phyloP scores from a whole-genome alignment of 2,797 vertebrate genomes.

The Malurus leucopterus region DNA sequence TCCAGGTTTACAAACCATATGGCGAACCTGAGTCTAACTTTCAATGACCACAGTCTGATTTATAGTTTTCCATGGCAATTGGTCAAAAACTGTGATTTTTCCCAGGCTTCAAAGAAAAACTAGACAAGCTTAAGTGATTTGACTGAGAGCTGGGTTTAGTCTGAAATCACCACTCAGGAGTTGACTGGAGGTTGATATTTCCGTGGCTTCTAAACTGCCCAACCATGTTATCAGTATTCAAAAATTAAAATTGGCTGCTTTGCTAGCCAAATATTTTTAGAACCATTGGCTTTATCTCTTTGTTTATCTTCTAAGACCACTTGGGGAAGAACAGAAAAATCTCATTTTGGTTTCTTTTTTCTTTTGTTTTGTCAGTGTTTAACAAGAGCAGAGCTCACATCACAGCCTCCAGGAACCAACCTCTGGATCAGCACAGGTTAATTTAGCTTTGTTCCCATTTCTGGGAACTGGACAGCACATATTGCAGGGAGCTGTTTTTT shows the following conservation, averaged over 20 bases:
- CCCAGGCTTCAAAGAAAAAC: conserved; percentile 30
- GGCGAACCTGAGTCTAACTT: conserved; percentile 39
- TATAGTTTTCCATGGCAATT: conserved; percentile 35
- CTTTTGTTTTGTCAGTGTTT: not conserved
- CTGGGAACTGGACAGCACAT: not conserved
- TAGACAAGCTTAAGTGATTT: conserved; percentile 33
- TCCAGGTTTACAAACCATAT: conserved; percentile 54
- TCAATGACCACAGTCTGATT: conserved; percentile 45
- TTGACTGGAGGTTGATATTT: not conserved
- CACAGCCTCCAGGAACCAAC: not conserved
- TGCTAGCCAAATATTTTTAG: not conserved
- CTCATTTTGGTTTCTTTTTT: not conserved
- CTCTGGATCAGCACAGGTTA: not conserved
- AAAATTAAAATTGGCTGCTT: not conserved
- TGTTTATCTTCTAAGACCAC: not conserved
- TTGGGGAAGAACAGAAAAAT: not conserved
- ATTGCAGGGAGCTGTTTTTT: not conserved
- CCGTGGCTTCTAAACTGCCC: not conserved
- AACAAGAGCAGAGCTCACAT: not conserved
- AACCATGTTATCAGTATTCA: not conserved
- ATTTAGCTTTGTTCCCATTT: not conserved
- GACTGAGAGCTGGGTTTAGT: not conserved
- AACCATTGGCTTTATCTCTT: not conserved
- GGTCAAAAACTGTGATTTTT: conserved; percentile 40
- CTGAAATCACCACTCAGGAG: not conserved